Percentiles rank a stretch among this genome's conserved stretches.
Conservation (phyloP, 2,797 vertebrate genomes). For the Dipus sagitta region DNA sequence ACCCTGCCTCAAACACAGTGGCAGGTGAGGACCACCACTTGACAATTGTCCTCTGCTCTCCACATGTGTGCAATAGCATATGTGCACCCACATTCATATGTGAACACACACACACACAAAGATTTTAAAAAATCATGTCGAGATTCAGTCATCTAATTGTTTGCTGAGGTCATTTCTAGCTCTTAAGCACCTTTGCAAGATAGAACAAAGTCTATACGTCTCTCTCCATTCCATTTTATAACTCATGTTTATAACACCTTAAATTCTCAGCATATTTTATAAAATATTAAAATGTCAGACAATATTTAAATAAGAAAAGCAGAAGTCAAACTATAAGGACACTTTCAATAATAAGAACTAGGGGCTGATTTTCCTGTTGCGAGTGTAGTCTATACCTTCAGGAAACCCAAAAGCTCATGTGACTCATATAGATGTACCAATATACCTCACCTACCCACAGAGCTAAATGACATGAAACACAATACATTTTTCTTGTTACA, state of each 20-base stretch:
- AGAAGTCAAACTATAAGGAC: not conserved
- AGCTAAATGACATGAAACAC: not conserved
- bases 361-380: not conserved
- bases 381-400: not conserved
- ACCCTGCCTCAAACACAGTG: no score
- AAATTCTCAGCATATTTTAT: constrained; percentile 10
- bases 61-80: no score
- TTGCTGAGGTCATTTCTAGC: not conserved
- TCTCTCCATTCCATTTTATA: not conserved
- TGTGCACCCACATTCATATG: no score
- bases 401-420: not conserved
- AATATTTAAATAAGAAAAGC: not conserved
- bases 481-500: not conserved
- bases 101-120: no score
- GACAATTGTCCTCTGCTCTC: no score
- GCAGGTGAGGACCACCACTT: no score
- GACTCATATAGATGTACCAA: not conserved
- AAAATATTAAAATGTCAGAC: not conserved
- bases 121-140: no score
- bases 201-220: not conserved
- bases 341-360: not conserved
- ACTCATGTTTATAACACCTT: not conserved
- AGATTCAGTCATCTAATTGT: not conserved
- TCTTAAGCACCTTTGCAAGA: not conserved
- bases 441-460: not conserved